Conservation (phyloP, 2,113 vertebrate species). For the Spilogale gracilis region DNA sequence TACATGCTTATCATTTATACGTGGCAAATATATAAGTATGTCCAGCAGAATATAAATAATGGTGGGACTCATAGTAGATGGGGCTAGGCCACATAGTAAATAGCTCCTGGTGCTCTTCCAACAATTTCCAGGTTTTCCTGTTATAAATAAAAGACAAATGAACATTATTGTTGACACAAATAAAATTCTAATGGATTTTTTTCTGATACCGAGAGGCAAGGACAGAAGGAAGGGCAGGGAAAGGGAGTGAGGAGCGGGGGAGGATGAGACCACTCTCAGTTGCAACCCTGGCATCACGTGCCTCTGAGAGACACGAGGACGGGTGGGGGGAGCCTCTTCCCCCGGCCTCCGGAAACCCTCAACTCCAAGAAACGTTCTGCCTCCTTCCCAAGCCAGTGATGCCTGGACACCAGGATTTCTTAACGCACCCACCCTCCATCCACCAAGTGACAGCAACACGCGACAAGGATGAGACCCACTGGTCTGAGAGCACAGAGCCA, state of each 20-base stretch:
- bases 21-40: neutral
- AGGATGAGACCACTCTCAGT: neutral
- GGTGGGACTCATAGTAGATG: neutral
- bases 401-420: neutral
- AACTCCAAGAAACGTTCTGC: neutral
- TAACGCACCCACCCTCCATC: neutral
- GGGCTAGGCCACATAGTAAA: neutral
- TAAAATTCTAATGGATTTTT: neutral
- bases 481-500: neutral
- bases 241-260: neutral
- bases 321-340: neutral
- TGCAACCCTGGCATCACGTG: neutral
- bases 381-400: neutral
- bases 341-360: neutral
- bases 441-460: neutral
- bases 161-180: slow-evolving; percentile 1
- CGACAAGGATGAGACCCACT: neutral
- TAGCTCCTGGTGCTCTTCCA: neutral
- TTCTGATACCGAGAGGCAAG: neutral
- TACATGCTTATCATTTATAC: neutral
- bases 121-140: neutral
- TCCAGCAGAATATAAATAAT: neutral
- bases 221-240: neutral
- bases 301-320: neutral
- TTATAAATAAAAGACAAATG: slow-evolving; percentile 51